Base-by-base conservation (phyloP, 2,113 vertebrate species). In the Syrmaticus mikado region DNA sequence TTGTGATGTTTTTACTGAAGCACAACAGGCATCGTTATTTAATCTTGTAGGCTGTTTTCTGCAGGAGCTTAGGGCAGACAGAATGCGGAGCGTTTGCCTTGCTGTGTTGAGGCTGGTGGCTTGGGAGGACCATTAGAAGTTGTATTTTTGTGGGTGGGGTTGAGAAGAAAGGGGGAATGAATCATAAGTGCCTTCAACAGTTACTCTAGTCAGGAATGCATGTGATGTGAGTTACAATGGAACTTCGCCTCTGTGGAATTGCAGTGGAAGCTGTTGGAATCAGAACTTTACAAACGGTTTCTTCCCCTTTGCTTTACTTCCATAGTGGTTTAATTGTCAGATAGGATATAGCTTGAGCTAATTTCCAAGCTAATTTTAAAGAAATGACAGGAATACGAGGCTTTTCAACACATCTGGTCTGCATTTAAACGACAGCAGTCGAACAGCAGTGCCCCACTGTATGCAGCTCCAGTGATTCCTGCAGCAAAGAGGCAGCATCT, bases 81-180 rank as follows among this genome's bases (percentile, higher is more conserved):
- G 58, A 28, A 21, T 46, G 14, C 43, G 0, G 6, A 53, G 64
- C 38, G 41, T n/a, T 53, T 40, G 9, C n/a, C 85, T 52, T 15
- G 40, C 34, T n/a, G 8, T 16, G n/a, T 58, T 27, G 20, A 40
- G 72, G 48, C 60, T 2, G 18, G 65, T 15, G 75, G 38, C 58
- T 87, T 28, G 22, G 85, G 82, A 94, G 46, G 32, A 15, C 70
- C 36, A 28, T 45, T 46, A 22, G 6, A 84, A 82, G 64, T 82
- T 60, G 13, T 1, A 0, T 45, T 82, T 73, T 85, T 71, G 79
- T 87, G 91, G 89, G 91, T 94, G 93, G 94, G 79, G 89, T 85
- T 16, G 81, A 70, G 61, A 16, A 80, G 67, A 61, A 55, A 82
- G 92, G 55, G 46, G 38, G 28, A 77, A 45, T 96, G 96, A 96